Evolutionary conservation across 1,140 invertebrate genomes (phyloP), one percentile per base, ranked within the genome.

Genomic region (Catajapyx aquilonaris): DNA sequence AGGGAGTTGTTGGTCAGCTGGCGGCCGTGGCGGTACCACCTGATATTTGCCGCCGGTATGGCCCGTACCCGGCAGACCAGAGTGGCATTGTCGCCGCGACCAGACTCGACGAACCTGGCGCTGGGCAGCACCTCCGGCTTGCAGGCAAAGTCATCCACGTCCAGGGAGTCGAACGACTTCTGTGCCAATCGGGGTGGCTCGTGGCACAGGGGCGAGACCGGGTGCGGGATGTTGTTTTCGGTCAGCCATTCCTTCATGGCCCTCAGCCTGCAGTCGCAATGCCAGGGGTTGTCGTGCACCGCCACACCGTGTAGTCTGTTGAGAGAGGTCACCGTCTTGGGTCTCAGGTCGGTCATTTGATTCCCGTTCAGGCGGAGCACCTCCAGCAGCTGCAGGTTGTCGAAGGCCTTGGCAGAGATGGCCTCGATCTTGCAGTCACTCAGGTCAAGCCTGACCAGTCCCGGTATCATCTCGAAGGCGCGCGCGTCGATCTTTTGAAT

Each of bases 201-300:
- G 1, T 68, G 64, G 48, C 86, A 90, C 5, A 69, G 54, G 0
- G 85, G 84, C 1, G 75, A 62, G 16, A 81, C 66, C 0, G 74
- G 66, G 35, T 73, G 76, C 4, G 84, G 79, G 18, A 90, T 68
- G 47, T 87, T 88, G 43, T 79, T 71, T 41, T 75, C 68, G 4
- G 73, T 69, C 20, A 93, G 55, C 84, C 84, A 90, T 43, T 76
- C 61, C 49, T 86, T 84, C 38, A 83, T 67, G 38, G 78, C 72
- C 16, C 81, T 59, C 36, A 90, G 52, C 15, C 77, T 69, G 52
- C 85, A 93, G 50, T 91, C 83, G 49, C 86, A 93, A 20, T 73
- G 65, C 85, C 85, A 90, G 0, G 80, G 81, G 59, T 93, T 93
- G 38, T 84, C 80, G 44, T 90, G 81, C 25, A 91, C 56, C 50